Evolutionary conservation across 2,113 vertebrate species (phyloP), one percentile per base, ranked within the genome.

Genomic region (Centropristis striata): DNA sequence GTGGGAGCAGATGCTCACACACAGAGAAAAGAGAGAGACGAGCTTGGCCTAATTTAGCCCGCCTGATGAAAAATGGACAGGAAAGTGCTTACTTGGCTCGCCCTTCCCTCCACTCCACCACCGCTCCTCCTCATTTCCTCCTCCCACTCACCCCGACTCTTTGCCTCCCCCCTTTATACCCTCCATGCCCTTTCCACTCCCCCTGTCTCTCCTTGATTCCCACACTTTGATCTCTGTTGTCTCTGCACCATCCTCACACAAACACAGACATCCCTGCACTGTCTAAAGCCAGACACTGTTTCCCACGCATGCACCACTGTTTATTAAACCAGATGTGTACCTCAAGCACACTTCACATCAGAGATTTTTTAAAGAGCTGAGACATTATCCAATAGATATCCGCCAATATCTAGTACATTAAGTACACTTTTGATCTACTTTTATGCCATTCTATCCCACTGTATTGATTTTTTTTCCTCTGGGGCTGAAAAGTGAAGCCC

Each of bases 51-150:
- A 90, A 92, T 92, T 92, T 91, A 87, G 87, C 86, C 78, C 5
- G 44, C 57, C 80, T 88, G 93, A 92, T 93, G 89, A 94, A 90
- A 93, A 92, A 93, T 91, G 89, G 88, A 89, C 86, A 88, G 79
- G 84, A 93, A 94, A 92, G 90, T 92, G 93, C 93, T 94, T 92
- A 92, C 88, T 88, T 88, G 81, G 93, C 93, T 86, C 74, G 81
- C 80, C 87, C 90, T 90, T 85, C 78, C 85, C 58, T 83, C 55
- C 27, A 28, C 68, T 80, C 78, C 42, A 23, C 46, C 28, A 1
- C 70, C 28, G 57, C 84, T 72, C 64, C 85, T 71, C 75, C 75
- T 90, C 72, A 37, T 81, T 81, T 80, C 78, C 73, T 76, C 65
- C 71, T 42, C 81, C 23, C 23, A 57, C 50, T 79, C 42, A 1